phyloP scores from a whole-genome alignment of 2,888 invertebrate genomes.

The Chironomus tentans region DNA sequence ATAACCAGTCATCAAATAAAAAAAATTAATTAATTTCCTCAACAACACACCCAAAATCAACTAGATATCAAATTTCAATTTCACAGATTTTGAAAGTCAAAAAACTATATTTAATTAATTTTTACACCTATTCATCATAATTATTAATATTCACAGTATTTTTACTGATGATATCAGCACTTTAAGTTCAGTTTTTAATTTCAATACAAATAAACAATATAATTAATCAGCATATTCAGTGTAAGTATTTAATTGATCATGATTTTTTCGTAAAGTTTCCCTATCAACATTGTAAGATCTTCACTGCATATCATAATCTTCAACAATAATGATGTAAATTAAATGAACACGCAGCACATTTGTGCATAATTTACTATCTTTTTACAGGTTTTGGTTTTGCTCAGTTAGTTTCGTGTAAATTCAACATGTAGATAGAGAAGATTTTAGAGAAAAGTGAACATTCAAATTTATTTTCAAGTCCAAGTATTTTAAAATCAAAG shows the following conservation, averaged over 20 bases:
- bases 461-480: background rate
- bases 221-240: no score
- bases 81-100: no score
- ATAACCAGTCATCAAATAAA: no score
- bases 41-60: no score
- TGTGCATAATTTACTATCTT: background rate
- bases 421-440: background rate
- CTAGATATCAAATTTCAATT: no score
- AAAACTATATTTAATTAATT: no score
- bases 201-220: no score
- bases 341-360: background rate
- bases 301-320: background rate
- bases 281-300: background rate
- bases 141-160: background rate
- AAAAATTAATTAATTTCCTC: no score
- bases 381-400: background rate
- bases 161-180: no score
- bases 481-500: background rate
- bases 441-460: background rate
- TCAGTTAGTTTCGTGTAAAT: background rate
- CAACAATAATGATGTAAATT: background rate
- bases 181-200: no score
- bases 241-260: background rate
- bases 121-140: no score
- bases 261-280: background rate